Evolutionary conservation across 2,797 vertebrate genomes (phyloP), one percentile per base, ranked within the genome.

Genomic region (Hippocampus kuda): DNA sequence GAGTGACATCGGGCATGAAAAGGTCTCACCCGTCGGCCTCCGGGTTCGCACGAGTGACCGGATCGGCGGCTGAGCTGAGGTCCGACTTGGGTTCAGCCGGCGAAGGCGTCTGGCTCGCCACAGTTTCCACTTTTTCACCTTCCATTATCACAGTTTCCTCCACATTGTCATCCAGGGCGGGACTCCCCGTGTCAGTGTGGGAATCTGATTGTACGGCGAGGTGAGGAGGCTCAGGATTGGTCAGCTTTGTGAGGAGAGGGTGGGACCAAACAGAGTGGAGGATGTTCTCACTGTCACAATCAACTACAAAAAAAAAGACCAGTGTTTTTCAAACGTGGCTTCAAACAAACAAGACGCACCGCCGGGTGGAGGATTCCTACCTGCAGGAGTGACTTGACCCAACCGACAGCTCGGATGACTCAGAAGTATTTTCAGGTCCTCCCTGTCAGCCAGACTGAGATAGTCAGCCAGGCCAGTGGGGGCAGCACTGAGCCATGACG

Each of bases 251-350:
- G 67, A 86, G 5, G 46, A 84, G 61, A 6, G 85, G 84, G 73
- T 80, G 83, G 72, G 83, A 77, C 85, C 84, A 84, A 34, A 72
- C 77, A 0, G 78, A 75, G 46, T 84, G 74, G 57, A 89, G 84
- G 59, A 72, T 42, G 15, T 75, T 72, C 70, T 87, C 86, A 0
- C 75, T 34, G 12, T 78, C 78, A 2, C 7, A 61, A n/a, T 68
- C 8, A 15, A 80, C 85, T 88, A 24, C 13, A 7, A 30, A 53
- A 11, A 9, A 38, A 38, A 38, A 38, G 34, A 38, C 34, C 16
- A 11, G 24, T 12, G 24, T 27, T 27, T 44, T 27, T 30, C n/a
- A 26, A 59, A 44, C 27, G n/a, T 59, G 9, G 15, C 20, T 57
- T 56, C 16, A 20, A 18, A 59, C 13, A 46, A 57, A 60, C 38